A percentile compares a stretch with the other conserved stretches of the same genome.
Evolutionary conservation across 2,113 vertebrate species (phyloP).

Genomic region (Pterocles gutturalis): DNA sequence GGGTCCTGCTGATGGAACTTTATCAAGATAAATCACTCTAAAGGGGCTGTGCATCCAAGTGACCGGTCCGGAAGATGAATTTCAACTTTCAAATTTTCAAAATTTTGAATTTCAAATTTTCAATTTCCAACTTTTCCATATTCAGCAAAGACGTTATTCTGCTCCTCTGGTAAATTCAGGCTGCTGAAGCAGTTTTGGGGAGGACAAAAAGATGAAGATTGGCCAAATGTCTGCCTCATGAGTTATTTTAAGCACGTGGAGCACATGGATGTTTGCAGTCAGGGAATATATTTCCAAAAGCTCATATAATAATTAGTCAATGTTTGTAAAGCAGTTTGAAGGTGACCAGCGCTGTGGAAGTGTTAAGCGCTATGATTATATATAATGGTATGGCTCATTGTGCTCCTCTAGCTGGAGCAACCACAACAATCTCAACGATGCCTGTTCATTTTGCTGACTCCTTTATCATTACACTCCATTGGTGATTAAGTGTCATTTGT

Average conservation of each 20-base stretch:
- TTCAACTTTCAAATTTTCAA: background rate
- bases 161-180: background rate
- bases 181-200: background rate
- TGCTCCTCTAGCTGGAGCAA: conserved; percentile 27
- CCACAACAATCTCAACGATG: conserved; percentile 36
- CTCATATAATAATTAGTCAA: conserved; percentile 37
- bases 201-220: background rate
- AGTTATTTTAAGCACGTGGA: background rate
- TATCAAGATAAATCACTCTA: background rate
- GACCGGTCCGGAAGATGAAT: background rate
- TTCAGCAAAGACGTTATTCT: background rate
- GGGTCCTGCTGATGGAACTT: background rate
- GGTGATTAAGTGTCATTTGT: conserved; percentile 70
- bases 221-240: accelerated
- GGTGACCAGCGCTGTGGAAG: conserved; percentile 20
- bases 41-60: background rate
- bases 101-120: too few species aligned
- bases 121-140: background rate
- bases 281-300: background rate
- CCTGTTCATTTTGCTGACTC: conserved; percentile 69
- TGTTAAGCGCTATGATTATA: background rate
- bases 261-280: background rate
- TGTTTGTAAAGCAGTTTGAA: conserved; percentile 38
- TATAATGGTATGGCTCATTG: conserved; percentile 9
- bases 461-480: conserved; percentile 70